Conservation (phyloP, 2,113 vertebrate genomes). For the Ceuthmochares aereus region DNA sequence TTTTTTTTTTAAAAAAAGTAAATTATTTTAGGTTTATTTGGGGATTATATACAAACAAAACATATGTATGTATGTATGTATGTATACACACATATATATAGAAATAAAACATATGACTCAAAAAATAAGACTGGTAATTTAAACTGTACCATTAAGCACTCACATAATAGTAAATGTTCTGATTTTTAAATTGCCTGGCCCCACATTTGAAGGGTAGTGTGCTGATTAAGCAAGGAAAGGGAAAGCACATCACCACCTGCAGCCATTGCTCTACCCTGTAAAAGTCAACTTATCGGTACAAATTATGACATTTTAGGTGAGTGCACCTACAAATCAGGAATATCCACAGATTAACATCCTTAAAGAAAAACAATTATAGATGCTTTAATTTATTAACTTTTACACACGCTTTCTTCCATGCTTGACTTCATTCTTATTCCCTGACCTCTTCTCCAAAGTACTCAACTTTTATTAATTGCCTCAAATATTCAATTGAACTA, state of each 20-base stretch:
- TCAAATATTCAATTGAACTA: background rate
- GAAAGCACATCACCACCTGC: background rate
- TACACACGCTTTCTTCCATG: background rate
- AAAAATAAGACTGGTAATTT: background rate
- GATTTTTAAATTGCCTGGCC: background rate
- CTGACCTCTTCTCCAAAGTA: background rate
- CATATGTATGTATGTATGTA: too few relatives aligned
- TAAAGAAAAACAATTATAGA: background rate
- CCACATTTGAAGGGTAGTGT: background rate
- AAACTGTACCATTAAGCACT: background rate
- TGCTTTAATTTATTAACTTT: background rate
- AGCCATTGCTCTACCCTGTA: background rate
- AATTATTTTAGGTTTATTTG: background rate
- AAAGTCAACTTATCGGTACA: background rate
- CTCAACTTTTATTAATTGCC: background rate
- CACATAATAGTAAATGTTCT: background rate
- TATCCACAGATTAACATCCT: background rate
- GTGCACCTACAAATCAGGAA: background rate
- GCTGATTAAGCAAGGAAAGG: background rate
- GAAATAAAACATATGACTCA: background rate
- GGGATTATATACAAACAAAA: background rate
- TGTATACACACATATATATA: too few relatives aligned
- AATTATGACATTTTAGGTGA: background rate
- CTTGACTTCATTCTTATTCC: background rate
- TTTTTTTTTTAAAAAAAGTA: too few relatives aligned